Evolutionary conservation across 1,140 invertebrate genomes (phyloP).

Genomic region (Trichogramma pretiosum): DNA sequence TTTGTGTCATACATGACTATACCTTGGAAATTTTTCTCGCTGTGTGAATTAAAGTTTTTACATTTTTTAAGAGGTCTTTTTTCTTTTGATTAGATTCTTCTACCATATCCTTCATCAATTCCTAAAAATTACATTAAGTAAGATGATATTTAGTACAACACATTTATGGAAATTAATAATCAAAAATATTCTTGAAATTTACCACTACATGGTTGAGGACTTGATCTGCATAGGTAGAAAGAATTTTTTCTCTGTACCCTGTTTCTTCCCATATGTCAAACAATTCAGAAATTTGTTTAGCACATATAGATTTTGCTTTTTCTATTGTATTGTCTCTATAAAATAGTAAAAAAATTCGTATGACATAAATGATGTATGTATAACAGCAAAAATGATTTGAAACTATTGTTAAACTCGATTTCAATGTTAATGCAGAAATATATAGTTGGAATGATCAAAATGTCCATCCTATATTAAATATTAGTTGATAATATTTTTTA

Average conservation of each 20-base stretch:
- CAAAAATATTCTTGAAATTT: slow-evolving; percentile 5
- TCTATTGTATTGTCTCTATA: slow-evolving; percentile 7
- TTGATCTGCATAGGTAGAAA: slow-evolving; percentile 20
- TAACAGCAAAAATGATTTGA: no score
- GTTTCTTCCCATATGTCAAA: slow-evolving; percentile 25
- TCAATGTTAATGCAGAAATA: no score
- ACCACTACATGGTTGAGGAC: slow-evolving; percentile 21
- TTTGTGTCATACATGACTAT: slow-evolving; percentile 10
- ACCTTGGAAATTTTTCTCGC: slow-evolving; percentile 23
- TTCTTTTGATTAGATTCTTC: slow-evolving; percentile 27
- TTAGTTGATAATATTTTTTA: no score
- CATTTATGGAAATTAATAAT: neutral
- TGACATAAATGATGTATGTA: no score
- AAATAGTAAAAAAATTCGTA: no score
- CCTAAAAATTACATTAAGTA: slow-evolving; percentile 15
- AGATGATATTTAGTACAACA: neutral
- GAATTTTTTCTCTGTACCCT: slow-evolving; percentile 19
- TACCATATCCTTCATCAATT: slow-evolving; percentile 33
- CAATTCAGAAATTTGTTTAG: slow-evolving; percentile 11
- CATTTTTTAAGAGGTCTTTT: slow-evolving; percentile 21
- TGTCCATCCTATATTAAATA: no score
- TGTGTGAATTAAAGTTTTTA: slow-evolving; percentile 25
- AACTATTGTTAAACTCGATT: no score
- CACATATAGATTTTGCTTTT: slow-evolving; percentile 6
- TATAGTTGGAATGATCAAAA: no score